Evolutionary conservation across 2,888 invertebrate genomes (phyloP), one percentile per base, ranked within the genome.

Genomic region (Biston betularia): DNA sequence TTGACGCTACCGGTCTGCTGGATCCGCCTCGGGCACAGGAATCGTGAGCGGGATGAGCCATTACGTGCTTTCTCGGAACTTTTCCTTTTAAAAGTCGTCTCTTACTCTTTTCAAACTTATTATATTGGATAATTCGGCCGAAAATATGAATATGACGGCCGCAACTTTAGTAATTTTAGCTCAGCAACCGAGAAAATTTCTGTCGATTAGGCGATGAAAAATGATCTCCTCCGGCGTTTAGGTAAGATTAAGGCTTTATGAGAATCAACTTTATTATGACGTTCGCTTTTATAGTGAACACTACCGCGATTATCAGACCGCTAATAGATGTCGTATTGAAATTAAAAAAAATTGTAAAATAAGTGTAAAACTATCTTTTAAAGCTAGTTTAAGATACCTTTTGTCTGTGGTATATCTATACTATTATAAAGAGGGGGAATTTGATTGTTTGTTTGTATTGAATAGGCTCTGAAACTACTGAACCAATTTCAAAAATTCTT

Each of bases 81-180:
- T 93, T 93, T 92, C 90, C 91, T 90, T 93, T 93, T 93, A 92
- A 92, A 93, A 93, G 89, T 92, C 88, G 86, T 87, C 89, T 90
- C 88, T 88, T 92, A 91, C 92, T 92, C 90, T 91, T 92, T 90
- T 89, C 73, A 88, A 92, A 92, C 89, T 92, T 92, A 88, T 90
- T 89, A 90, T 90, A 93, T 91, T 90, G 87, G 92, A 92, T 90
- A 91, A 92, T 92, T 93, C 84, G 80, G 81, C 85, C 76, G 82
- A 89, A 92, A 92, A 91, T 92, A 91, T 91, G 90, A 89, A 90
- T 90, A 89, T 86, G 90, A 89, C 88, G 86, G 88, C 80, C 82
- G 81, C 84, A 93, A 92, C 89, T 92, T 92, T 85, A 82, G 89
- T 88, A 86, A 89, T 92, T 92, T 90, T 82, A 84, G 81, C 82